Evolutionary conservation across 2,113 vertebrate genomes (phyloP).

Genomic region (Ptyas mucosa): DNA sequence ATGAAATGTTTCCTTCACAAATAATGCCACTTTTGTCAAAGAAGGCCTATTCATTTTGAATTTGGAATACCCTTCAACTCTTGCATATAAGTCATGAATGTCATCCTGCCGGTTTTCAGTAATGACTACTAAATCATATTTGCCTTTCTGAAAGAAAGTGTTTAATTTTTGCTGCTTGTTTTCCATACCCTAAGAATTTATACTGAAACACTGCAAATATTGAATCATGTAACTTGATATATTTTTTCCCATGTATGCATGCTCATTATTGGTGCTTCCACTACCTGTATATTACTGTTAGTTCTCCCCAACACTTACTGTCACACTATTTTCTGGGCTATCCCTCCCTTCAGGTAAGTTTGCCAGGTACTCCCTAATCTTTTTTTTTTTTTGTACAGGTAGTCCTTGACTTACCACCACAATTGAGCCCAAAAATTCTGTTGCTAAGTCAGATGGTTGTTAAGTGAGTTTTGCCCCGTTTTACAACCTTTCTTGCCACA

Average conservation of each 20-base stretch:
- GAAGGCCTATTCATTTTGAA: neutral
- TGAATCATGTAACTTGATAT: neutral
- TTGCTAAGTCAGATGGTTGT: neutral
- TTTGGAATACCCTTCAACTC: neutral
- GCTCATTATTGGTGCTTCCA: neutral
- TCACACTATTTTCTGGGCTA: neutral
- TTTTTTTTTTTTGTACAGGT: no score
- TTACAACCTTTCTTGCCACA: neutral
- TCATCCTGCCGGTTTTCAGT: neutral
- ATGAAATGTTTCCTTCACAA: neutral
- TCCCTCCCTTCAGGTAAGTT: neutral
- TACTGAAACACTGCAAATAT: neutral
- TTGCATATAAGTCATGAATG: neutral
- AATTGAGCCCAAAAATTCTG: neutral
- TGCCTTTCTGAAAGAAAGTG: neutral
- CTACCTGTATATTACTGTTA: neutral
- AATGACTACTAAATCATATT: neutral
- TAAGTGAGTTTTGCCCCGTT: neutral
- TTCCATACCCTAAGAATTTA: neutral
- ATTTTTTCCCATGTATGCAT: neutral
- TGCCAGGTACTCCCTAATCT: neutral
- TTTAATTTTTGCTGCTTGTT: neutral
- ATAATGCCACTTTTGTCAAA: neutral
- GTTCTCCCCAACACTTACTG: neutral
- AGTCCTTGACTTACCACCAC: neutral